These are phyloP conservation scores for Menidia menidia DNA, from an alignment of 2,797 vertebrate genomes.

Conservation along the genomic window DNA sequence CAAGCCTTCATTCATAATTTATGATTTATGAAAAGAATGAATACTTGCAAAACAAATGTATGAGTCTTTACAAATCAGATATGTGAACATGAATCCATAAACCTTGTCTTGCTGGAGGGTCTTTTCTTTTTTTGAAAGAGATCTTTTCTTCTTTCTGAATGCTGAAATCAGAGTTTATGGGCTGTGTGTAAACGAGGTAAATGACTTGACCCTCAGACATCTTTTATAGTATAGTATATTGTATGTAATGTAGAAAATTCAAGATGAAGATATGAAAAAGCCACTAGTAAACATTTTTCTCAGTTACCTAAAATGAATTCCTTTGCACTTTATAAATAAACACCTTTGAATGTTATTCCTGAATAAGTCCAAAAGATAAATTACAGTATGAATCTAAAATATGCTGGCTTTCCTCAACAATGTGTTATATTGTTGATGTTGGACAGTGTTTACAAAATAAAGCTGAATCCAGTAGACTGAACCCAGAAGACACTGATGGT, in stretches of 20 bases:
- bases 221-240: no score
- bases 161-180: neutral
- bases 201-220: neutral
- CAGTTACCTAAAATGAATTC: no score
- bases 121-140: neutral
- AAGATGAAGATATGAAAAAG: neutral
- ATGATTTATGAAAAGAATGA: conserved; percentile 2
- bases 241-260: neutral
- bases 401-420: neutral
- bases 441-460: neutral
- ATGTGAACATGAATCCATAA: conserved; percentile 23
- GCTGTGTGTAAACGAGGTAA: neutral
- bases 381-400: neutral
- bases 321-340: neutral
- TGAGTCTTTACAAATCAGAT: conserved; percentile 32
- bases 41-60: conserved; percentile 24
- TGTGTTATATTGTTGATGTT: neutral
- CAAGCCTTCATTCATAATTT: neutral
- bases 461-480: neutral
- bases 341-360: neutral
- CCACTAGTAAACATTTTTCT: no score
- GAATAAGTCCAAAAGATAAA: neutral
- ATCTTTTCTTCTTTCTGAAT: neutral
- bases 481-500: neutral
- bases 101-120: neutral